Evolutionary conservation across 1,140 invertebrate species (phyloP).

Genomic region (silkworm (Bombyx mori)): ASM3026992v2 NC_085109.1:6558001-6558500

Average conservation of each 20-base stretch:
- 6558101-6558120: neutral
- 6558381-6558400: too few relatives aligned
- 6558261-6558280: conserved; percentile 18
- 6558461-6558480: too few relatives aligned
- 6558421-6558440: too few relatives aligned
- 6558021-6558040: too few relatives aligned
- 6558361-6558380: neutral
- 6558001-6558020: too few relatives aligned
- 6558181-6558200: conserved; percentile 47
- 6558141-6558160: conserved; percentile 11
- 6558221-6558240: conserved; percentile 27
- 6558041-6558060: too few relatives aligned
- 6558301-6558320: conserved; percentile 22
- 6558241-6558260: conserved; percentile 13
- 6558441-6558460: too few relatives aligned
- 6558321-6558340: conserved; percentile 27
- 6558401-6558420: too few relatives aligned
- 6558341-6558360: conserved; percentile 24
- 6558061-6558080: too few relatives aligned
- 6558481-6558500: too few relatives aligned
- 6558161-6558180: conserved; percentile 36
- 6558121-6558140: neutral
- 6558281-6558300: conserved; percentile 13
- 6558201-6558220: conserved; percentile 42
- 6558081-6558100: too few relatives aligned